Evolutionary conservation across 2,888 invertebrate genomes (phyloP).

Genomic region (Beris chalybata): DNA sequence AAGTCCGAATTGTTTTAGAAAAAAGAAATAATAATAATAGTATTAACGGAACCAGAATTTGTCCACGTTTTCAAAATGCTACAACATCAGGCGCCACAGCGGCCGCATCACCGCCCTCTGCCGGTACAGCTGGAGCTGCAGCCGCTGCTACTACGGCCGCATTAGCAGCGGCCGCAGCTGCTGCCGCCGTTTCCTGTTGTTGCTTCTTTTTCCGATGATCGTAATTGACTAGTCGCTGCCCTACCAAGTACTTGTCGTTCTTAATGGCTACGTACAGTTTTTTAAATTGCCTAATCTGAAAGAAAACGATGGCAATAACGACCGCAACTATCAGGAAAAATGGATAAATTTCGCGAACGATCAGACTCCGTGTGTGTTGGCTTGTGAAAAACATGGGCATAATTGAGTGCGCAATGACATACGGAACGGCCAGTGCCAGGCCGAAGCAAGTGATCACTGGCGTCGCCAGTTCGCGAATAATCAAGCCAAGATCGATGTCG

Average conservation of each 20-base stretch:
- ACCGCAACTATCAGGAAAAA: slow-evolving; percentile 75
- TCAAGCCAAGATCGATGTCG: slow-evolving; percentile 87
- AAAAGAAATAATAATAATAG: too few species aligned
- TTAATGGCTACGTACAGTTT: slow-evolving; percentile 97
- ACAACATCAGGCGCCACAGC: slow-evolving; percentile 11
- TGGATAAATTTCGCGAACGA: slow-evolving; percentile 87
- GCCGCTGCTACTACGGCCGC: background rate
- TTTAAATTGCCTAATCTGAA: slow-evolving; percentile 91
- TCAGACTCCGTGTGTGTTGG: slow-evolving; percentile 69
- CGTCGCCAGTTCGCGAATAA: slow-evolving; percentile 81
- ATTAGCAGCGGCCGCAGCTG: background rate
- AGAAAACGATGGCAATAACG: slow-evolving; percentile 69
- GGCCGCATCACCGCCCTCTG: background rate
- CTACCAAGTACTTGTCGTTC: slow-evolving; percentile 98
- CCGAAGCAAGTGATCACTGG: slow-evolving; percentile 90
- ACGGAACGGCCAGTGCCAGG: slow-evolving; percentile 89
- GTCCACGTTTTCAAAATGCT: slow-evolving; percentile 6
- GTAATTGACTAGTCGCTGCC: slow-evolving; percentile 95
- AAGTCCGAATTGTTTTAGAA: too few species aligned
- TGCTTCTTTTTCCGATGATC: slow-evolving; percentile 75
- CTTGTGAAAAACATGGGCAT: slow-evolving; percentile 69
- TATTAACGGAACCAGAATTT: too few species aligned
- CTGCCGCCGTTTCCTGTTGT: slow-evolving; percentile 16
- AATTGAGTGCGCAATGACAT: slow-evolving; percentile 79
- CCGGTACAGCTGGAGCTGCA: background rate